A percentile compares a stretch with the other conserved stretches of the same genome.
Conservation (phyloP, 1,140 invertebrate species). For the Drosophila seguyi region DNA sequence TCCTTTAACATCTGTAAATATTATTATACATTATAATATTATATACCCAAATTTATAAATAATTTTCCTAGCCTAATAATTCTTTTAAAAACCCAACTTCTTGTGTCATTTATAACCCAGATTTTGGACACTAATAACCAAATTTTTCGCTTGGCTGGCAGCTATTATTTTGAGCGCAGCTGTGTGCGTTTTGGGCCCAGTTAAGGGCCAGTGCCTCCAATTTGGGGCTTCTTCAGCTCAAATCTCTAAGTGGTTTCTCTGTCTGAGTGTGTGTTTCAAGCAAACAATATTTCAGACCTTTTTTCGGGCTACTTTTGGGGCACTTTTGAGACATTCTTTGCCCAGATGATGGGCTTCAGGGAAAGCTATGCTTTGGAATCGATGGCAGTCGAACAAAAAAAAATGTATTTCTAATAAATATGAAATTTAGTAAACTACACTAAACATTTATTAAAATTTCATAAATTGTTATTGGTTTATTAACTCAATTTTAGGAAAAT, state of each 20-base stretch:
- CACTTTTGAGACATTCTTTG: not conserved
- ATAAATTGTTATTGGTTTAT: not conserved
- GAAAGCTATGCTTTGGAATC: slow-evolving; percentile 10
- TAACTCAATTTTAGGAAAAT: not conserved
- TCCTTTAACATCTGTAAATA: no score
- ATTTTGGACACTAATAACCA: no score
- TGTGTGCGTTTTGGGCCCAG: slow-evolving; percentile 4
- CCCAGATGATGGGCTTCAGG: not conserved
- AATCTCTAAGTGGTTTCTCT: slow-evolving; percentile 11
- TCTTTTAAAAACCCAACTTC: not conserved
- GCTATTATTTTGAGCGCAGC: slow-evolving; percentile 4
- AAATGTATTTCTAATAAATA: not conserved
- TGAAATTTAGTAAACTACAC: not conserved
- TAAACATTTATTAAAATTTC: not conserved
- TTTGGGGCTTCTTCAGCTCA: slow-evolving; percentile 5
- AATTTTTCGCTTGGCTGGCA: not conserved
- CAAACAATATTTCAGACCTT: slow-evolving; percentile 18
- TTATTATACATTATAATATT: no score
- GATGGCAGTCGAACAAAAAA: not conserved
- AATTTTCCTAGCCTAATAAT: no score
- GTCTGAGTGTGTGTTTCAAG: not conserved
- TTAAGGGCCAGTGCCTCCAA: not conserved
- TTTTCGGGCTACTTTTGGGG: not conserved
- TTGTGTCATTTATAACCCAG: no score
- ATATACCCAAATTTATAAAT: no score